Evolutionary conservation across 2,888 invertebrate genomes (phyloP).

Genomic region (Ypsolopha sequella): DNA sequence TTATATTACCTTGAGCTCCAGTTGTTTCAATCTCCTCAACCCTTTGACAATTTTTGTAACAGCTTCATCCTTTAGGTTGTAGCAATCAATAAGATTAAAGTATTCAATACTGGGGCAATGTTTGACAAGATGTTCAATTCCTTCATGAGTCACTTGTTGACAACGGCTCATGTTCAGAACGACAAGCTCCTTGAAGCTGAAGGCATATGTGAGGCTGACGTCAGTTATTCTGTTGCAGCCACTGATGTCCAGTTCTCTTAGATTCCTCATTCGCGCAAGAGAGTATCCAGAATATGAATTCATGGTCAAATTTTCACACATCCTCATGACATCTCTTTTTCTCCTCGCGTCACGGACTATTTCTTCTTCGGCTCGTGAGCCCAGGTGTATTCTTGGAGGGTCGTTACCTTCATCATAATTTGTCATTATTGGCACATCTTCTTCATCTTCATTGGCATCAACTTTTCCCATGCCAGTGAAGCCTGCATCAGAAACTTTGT

Average conservation of each 20-base stretch:
- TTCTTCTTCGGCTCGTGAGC: slow-evolving; percentile 77
- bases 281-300: slow-evolving; percentile 60
- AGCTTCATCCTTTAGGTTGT: slow-evolving; percentile 76
- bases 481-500: slow-evolving; percentile 77
- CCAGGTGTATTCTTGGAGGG: slow-evolving; percentile 64
- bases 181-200: slow-evolving; percentile 74
- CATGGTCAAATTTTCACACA: slow-evolving; percentile 67
- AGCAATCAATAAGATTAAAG: slow-evolving; percentile 76
- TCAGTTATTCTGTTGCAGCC: slow-evolving; percentile 80
- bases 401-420: slow-evolving; percentile 28
- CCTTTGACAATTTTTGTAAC: slow-evolving; percentile 42
- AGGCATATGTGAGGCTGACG: slow-evolving; percentile 76
- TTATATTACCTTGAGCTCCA: slow-evolving; percentile 66
- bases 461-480: slow-evolving; percentile 75
- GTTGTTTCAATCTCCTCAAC: slow-evolving; percentile 61
- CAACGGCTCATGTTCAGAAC: slow-evolving; percentile 76
- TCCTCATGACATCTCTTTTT: slow-evolving; percentile 72
- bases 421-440: slow-evolving; percentile 42
- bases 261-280: slow-evolving; percentile 61
- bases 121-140: slow-evolving; percentile 72
- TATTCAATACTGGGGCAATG: slow-evolving; percentile 79
- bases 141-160: slow-evolving; percentile 76
- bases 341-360: slow-evolving; percentile 76
- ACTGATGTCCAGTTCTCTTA: slow-evolving; percentile 74
- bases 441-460: slow-evolving; percentile 24